Evolutionary conservation across 1,140 invertebrate genomes (phyloP), one percentile per base, ranked within the genome.

Genomic region (Eriocheir sinensis): DNA sequence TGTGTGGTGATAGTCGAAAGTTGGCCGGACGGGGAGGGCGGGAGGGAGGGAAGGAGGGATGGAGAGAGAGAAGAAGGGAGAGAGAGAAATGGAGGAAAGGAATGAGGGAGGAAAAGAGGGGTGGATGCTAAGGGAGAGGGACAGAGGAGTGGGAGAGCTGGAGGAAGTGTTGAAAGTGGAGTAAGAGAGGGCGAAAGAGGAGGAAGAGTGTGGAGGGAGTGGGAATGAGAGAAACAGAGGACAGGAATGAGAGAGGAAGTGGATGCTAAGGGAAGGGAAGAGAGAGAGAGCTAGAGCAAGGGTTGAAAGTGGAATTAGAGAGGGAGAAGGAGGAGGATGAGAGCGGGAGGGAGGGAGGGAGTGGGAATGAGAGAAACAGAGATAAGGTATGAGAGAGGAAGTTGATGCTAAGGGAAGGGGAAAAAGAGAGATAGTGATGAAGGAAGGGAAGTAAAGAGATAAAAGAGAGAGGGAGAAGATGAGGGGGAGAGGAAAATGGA

Each of bases 1-100:
- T 93, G 92, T 93, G 92, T 89, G 85, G 60, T 89, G 92, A 93
- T 89, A 89, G 53, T 72, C 88, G 48, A 90, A 90, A 90, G 89
- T 90, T 90, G 89, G 89, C 53, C 21, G 88, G 89, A 90, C 89
- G 32, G 1, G n/a, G 53, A 41, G 38, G 36, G 41, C 40, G 38
- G 85, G 85, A 72, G 85, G 4, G 21, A 9, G 48, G 89, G 41
- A 27, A 34, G 60, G 90, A 2, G 72, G 38, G 60, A 27, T 12
- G 60, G 32, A 27, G 30, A 1, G 6, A 21, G 21, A n/a, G 32
- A 27, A 34, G 40, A 34, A 38, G n/a, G n/a, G 32, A 15, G 60
- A 60, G 60, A 21, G 8, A 0, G 38, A 41, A 6, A n/a, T 38
- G 32, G 81, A 27, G 38, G 32, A 32, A 38, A 72, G 60, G 9